phyloP scores from a whole-genome alignment of 35 echinoderm and acorn worm genomes.

The Stichopus chloronotus region DNA sequence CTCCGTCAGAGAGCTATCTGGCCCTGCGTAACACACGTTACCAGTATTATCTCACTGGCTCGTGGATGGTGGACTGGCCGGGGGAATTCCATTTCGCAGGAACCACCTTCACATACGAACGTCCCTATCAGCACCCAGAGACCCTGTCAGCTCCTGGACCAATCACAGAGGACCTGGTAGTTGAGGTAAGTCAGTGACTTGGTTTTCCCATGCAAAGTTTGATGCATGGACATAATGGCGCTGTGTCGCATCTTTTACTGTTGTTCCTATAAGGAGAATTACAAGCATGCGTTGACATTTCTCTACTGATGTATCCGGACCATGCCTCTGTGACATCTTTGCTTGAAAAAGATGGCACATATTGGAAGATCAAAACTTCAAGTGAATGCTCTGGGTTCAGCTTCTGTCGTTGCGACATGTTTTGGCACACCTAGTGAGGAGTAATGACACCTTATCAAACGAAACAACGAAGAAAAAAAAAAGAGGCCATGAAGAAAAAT shows the following conservation, averaged over 20 bases:
- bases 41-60: conserved; percentile 95
- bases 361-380: too few species aligned
- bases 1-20: conserved; percentile 83
- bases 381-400: too few species aligned
- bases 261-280: too few species aligned
- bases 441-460: too few species aligned
- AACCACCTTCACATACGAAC: conserved; percentile 79
- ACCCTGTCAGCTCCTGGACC: conserved; percentile 77
- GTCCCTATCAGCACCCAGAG: conserved; percentile 77
- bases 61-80: conserved; percentile 97
- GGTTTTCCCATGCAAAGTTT: background rate
- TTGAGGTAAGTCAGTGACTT: conserved; percentile 74
- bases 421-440: too few species aligned
- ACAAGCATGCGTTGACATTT: too few species aligned
- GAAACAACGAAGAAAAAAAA: too few species aligned
- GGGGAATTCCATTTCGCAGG: conserved; percentile 92
- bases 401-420: too few species aligned
- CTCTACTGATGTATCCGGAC: too few species aligned
- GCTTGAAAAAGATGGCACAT: too few species aligned
- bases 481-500: too few species aligned
- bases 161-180: conserved; percentile 72
- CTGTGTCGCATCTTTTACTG: background rate
- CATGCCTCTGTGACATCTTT: too few species aligned
- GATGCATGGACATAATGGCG: background rate
- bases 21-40: conserved; percentile 75